Conservation (phyloP, 2,797 vertebrate species). For the Chaetodon trifasciatus region DNA sequence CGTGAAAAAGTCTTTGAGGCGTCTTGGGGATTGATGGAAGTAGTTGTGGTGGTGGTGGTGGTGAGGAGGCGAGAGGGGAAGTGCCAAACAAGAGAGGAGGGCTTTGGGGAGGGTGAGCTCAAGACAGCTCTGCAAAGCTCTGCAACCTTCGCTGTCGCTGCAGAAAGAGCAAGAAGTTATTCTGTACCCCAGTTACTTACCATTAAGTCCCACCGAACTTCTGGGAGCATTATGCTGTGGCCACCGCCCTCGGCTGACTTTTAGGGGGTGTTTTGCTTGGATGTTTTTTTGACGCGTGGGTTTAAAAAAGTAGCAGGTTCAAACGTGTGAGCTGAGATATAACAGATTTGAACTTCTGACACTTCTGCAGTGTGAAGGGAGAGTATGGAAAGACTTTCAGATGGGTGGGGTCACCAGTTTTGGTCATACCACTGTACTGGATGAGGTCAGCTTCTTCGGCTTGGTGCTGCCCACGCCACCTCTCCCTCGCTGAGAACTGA, state of each 20-base stretch:
- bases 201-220: slow-evolving; percentile 56
- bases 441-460: slow-evolving; percentile 58
- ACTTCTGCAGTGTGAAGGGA: slow-evolving; percentile 53
- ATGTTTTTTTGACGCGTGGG: slow-evolving; percentile 61
- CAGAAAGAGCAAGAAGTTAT: slow-evolving; percentile 54
- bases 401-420: slow-evolving; percentile 52
- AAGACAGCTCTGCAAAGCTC: slow-evolving; percentile 54
- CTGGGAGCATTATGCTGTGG: slow-evolving; percentile 50
- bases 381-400: slow-evolving; percentile 36
- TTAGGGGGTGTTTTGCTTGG: slow-evolving; percentile 52
- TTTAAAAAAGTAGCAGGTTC: slow-evolving; percentile 21
- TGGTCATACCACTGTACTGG: slow-evolving; percentile 22
- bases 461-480: not conserved
- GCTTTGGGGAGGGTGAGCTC: slow-evolving; percentile 53
- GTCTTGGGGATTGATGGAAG: slow-evolving; percentile 53
- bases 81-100: slow-evolving; percentile 57
- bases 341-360: slow-evolving; percentile 70
- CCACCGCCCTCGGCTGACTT: slow-evolving; percentile 55
- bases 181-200: slow-evolving; percentile 49
- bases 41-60: slow-evolving; percentile 21
- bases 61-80: slow-evolving; percentile 23
- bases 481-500: slow-evolving; percentile 21
- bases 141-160: slow-evolving; percentile 53
- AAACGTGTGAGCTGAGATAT: slow-evolving; percentile 43
- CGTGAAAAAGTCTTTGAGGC: slow-evolving; percentile 47